Conservation (phyloP, 2,888 invertebrate genomes). For the Blastobasis lacticolella region DNA sequence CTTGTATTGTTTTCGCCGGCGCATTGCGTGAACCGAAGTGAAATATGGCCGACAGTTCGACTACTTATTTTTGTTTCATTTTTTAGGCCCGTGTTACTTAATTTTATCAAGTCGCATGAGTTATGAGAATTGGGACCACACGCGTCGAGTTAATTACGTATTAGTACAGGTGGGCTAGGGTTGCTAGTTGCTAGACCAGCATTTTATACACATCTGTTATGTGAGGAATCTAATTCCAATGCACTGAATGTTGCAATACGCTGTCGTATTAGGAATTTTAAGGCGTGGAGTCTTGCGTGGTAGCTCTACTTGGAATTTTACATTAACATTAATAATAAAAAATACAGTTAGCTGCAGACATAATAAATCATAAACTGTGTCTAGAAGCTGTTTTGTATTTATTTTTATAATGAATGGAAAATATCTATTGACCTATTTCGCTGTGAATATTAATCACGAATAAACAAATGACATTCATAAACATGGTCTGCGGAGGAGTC, state of each 20-base stretch:
- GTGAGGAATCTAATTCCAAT: conserved; percentile 16
- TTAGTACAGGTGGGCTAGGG: conserved; percentile 34
- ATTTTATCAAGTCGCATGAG: conserved; percentile 73
- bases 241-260: conserved; percentile 9
- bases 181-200: conserved; percentile 6
- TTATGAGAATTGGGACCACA: conserved; percentile 70
- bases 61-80: conserved; percentile 67
- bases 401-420: background rate
- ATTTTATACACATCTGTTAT: conserved; percentile 12
- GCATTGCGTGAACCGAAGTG: conserved; percentile 68
- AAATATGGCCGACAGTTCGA: conserved; percentile 66
- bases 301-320: too few relatives aligned
- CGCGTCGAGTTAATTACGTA: conserved; percentile 63
- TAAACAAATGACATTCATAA: background rate
- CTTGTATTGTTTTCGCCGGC: conserved; percentile 72
- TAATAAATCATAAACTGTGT: background rate
- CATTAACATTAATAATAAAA: too few relatives aligned
- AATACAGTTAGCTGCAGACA: background rate
- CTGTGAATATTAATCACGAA: background rate
- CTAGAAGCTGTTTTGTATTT: background rate
- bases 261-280: background rate
- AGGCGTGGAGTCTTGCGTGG: background rate
- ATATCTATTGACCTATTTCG: background rate
- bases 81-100: conserved; percentile 68
- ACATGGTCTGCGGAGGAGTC: background rate